These are phyloP conservation scores for Pantherophis alleghaniensis DNA, from an alignment of 2,797 vertebrate species.

Conservation along the genomic window DNA sequence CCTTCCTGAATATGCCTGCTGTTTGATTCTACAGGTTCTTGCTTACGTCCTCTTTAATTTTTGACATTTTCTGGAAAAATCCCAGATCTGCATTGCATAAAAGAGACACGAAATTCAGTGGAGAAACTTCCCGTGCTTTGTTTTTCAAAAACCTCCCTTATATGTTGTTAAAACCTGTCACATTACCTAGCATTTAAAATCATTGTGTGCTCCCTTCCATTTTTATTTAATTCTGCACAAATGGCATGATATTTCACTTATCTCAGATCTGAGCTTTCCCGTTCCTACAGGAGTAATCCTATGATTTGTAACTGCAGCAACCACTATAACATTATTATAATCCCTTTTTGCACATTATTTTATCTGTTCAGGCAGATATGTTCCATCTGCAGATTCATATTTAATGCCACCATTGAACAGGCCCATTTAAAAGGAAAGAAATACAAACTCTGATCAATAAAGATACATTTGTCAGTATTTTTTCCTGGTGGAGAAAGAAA, in stretches of 20 bases:
- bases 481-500: not conserved
- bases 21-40: not conserved
- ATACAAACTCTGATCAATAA: not conserved
- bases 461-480: not conserved
- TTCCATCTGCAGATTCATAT: not conserved
- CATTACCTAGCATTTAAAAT: not conserved
- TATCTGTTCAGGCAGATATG: not conserved
- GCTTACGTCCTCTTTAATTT: not conserved
- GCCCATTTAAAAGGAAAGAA: not conserved
- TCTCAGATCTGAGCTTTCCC: no score
- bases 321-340: not conserved
- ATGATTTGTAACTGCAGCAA: not conserved
- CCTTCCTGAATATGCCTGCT: not conserved
- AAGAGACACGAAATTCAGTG: not conserved
- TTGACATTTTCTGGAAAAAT: not conserved
- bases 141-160: not conserved
- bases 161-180: not conserved
- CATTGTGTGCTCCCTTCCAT: not conserved
- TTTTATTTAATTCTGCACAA: not conserved
- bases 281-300: not conserved
- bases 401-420: not conserved
- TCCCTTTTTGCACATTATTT: not conserved
- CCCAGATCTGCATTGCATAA: rapidly evolving
- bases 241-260: not conserved
- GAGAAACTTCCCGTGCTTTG: not conserved